Conservation (phyloP, 1,140 invertebrate genomes). For the Drosophila kepulauana region DNA sequence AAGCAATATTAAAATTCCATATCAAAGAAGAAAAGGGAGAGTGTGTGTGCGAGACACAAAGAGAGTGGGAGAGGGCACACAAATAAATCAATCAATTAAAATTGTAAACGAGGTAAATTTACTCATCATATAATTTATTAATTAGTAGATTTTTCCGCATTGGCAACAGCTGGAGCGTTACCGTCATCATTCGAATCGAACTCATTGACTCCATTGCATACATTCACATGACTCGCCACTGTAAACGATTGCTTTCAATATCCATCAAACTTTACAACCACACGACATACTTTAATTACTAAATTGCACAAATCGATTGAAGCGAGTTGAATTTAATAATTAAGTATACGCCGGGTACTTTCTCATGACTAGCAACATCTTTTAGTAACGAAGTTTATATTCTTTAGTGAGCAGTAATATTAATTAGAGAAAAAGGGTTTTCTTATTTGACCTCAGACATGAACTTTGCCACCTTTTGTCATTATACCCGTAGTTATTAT, state of each 20-base stretch:
- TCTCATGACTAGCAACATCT: background rate
- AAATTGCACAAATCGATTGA: background rate
- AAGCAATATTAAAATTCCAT: slow-evolving; percentile 22
- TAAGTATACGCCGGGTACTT: slow-evolving; percentile 4
- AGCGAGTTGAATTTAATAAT: background rate
- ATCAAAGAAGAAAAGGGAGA: background rate
- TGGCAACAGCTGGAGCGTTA: slow-evolving; percentile 52
- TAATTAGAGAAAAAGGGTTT: background rate
- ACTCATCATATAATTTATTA: slow-evolving; percentile 59
- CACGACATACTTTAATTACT: slow-evolving; percentile 2
- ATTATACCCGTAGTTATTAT: slow-evolving; percentile 66
- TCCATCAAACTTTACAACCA: background rate
- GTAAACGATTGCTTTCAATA: slow-evolving; percentile 2
- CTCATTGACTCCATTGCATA: slow-evolving; percentile 18
- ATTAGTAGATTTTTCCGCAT: slow-evolving; percentile 61
- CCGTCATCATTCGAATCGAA: slow-evolving; percentile 8
- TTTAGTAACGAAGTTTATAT: background rate
- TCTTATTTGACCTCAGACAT: slow-evolving; percentile 50
- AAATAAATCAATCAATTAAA: slow-evolving; percentile 65
- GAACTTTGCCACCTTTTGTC: slow-evolving; percentile 65
- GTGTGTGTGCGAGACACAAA: background rate
- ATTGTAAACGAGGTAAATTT: slow-evolving; percentile 65
- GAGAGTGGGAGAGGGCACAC: background rate
- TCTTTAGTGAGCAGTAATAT: background rate
- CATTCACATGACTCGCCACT: background rate